These are phyloP conservation scores for Marronus borbonicus DNA, from an alignment of 2,888 invertebrate genomes.

Conservation along the genomic window DNA sequence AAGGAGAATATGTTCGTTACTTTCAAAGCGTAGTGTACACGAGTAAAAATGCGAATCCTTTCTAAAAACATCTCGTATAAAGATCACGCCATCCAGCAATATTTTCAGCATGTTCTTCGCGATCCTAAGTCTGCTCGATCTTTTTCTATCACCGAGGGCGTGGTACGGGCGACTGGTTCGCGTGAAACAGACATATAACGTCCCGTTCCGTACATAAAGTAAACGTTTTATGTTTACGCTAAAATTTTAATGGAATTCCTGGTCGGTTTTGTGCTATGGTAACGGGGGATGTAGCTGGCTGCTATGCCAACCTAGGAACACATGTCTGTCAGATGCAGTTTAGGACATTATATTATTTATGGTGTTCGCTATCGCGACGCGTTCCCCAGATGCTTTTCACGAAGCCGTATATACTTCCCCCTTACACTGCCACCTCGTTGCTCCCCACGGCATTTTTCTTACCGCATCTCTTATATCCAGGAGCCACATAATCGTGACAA, in stretches of 20 bases:
- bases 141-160: background rate
- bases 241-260: constrained; percentile 25
- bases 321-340: constrained; percentile 27
- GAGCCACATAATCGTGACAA: too few relatives aligned
- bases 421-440: too few relatives aligned
- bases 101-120: too few relatives aligned
- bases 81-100: too few relatives aligned
- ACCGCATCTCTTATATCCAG: too few relatives aligned
- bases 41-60: too few relatives aligned
- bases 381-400: background rate
- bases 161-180: background rate
- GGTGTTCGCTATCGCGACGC: background rate
- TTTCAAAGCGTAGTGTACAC: too few relatives aligned
- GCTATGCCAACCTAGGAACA: background rate
- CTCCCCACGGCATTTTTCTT: too few relatives aligned
- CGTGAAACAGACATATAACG: constrained; percentile 1
- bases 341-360: constrained; percentile 25
- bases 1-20: too few relatives aligned
- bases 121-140: background rate
- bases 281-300: background rate
- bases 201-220: constrained; percentile 1
- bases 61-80: too few relatives aligned
- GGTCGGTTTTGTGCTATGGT: background rate
- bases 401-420: background rate
- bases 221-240: constrained; percentile 18